Conservation (phyloP, 2,797 vertebrate genomes). For the Atherinosoma microstoma region DNA sequence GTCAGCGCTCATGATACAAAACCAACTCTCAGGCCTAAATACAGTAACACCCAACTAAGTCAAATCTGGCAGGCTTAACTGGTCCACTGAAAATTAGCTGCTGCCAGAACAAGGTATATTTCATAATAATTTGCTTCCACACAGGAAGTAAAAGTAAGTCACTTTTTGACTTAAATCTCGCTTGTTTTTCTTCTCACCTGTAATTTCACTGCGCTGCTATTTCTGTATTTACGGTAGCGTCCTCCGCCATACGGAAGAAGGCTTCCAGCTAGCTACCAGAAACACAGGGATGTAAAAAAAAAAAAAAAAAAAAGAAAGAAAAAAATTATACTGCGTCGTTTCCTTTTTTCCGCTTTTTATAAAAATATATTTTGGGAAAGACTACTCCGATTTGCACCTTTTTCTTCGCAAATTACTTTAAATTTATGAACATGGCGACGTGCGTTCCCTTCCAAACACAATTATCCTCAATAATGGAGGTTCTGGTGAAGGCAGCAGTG, state of each 20-base stretch:
- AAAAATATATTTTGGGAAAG: not conserved
- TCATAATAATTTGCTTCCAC: not conserved
- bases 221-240: constrained; percentile 60
- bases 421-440: constrained; percentile 72
- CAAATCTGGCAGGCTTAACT: not conserved
- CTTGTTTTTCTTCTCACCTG: not conserved
- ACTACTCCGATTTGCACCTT: not conserved
- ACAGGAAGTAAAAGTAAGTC: not conserved
- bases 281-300: constrained; percentile 54
- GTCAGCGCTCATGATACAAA: not conserved
- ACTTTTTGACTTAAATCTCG: not conserved
- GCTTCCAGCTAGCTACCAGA: constrained; percentile 50
- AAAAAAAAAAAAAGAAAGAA: no score
- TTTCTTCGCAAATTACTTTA: not conserved
- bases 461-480: constrained; percentile 83
- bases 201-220: constrained; percentile 15
- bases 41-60: not conserved
- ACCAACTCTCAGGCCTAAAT: not conserved
- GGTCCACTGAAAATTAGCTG: not conserved
- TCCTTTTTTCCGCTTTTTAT: constrained; percentile 27
- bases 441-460: constrained; percentile 80
- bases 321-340: constrained; percentile 39
- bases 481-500: constrained; percentile 80
- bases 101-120: not conserved
- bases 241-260: constrained; percentile 72